These are phyloP conservation scores for Meriones psammophilus DNA, from an alignment of 2,797 vertebrate genomes.

Conservation along the genomic window DNA sequence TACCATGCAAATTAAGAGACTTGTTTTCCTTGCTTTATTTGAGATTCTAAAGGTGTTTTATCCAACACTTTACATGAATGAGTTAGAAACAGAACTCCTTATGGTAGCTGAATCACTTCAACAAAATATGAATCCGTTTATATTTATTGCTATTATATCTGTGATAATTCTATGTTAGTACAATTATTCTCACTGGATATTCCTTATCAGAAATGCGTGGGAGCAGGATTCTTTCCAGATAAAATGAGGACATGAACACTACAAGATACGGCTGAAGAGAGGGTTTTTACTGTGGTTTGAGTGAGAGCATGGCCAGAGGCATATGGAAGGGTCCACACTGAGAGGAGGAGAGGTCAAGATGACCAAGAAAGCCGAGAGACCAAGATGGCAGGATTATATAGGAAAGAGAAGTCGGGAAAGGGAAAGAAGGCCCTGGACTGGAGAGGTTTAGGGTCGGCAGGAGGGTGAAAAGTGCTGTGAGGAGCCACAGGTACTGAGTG, in stretches of 20 bases:
- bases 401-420: background rate
- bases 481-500: background rate
- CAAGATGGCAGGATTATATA: background rate
- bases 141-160: background rate
- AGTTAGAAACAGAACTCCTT: background rate
- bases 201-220: background rate
- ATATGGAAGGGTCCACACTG: background rate
- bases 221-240: background rate
- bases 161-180: background rate
- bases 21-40: background rate
- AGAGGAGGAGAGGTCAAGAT: background rate
- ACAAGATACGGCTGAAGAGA: background rate
- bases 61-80: background rate
- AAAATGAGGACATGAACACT: background rate
- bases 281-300: background rate
- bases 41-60: background rate
- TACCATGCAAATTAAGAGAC: background rate
- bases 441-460: background rate
- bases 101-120: background rate
- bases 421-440: background rate
- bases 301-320: background rate
- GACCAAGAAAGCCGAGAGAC: too few species aligned
- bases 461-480: background rate
- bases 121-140: background rate
- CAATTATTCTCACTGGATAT: background rate